Conservation (phyloP, 2,113 vertebrate genomes). For the Thunnus maccoyii region DNA sequence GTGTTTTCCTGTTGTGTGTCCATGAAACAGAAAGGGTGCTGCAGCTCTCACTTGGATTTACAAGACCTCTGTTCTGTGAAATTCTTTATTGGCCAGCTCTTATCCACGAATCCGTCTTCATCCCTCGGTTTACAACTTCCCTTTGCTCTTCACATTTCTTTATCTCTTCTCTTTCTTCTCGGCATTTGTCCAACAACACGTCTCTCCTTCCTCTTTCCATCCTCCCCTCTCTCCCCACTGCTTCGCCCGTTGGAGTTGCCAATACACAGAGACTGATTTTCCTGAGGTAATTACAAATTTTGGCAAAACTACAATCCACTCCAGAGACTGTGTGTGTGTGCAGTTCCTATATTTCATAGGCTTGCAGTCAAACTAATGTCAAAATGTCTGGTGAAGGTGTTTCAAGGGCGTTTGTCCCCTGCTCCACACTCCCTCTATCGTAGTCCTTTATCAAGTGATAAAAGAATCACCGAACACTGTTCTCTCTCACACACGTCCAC, state of each 20-base stretch:
- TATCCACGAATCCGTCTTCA: conserved; percentile 13
- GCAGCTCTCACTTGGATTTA: conserved; percentile 1
- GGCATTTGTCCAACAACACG: not conserved
- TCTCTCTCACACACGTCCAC: not conserved
- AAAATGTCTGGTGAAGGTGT: not conserved
- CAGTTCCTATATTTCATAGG: not conserved
- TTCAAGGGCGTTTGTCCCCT: conserved; percentile 28
- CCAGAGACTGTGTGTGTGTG: not conserved
- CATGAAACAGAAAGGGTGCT: not conserved
- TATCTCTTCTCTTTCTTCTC: conserved; percentile 7
- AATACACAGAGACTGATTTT: conserved; percentile 9
- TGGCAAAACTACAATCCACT: conserved; percentile 16
- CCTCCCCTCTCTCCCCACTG: not conserved
- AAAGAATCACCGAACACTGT: not conserved
- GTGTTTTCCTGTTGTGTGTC: not conserved
- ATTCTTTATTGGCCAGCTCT: conserved; percentile 12
- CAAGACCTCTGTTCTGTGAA: conserved; percentile 5
- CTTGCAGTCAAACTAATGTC: conserved; percentile 2
- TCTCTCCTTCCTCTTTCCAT: not conserved
- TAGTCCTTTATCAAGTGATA: conserved; percentile 2
- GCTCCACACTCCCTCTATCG: not conserved
- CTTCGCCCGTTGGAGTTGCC: conserved; percentile 11
- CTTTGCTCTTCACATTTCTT: not conserved
- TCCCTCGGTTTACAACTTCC: conserved; percentile 16
- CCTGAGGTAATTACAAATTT: conserved; percentile 39